Base-by-base conservation (phyloP, 2,888 invertebrate species). In the Diplazon laetatorius region DNA sequence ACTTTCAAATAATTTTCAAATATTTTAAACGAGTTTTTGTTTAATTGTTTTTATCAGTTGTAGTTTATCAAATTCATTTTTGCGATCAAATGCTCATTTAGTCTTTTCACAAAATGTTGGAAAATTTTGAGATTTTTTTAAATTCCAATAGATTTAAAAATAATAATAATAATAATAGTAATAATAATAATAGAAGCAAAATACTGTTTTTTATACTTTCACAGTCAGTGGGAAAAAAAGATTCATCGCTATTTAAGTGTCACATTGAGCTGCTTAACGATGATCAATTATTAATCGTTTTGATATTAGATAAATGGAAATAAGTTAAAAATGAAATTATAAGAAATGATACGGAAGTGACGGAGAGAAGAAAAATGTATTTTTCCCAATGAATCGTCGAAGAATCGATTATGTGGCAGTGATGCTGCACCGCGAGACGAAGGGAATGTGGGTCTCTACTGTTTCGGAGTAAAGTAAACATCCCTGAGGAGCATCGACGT, bases 401-500 rank as follows among this genome's bases (percentile, higher is more conserved):
- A 55, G 16, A 9, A 6, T 14, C 2, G 5, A 14, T 8, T 8
- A 2, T 20, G 18, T 18, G 20, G 48, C 4, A 55, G n/a, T 35
- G 30, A 30, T 30, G 30, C 4, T 30, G 4, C 30, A 30, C 4
- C 30, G 30, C 6, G 30, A 30, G n/a, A 14, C 14, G 30, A 25
- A 10, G n/a, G 30, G 9, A 4, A 52, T 30, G 30, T 6, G 30
- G 30, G 2, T 2, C 9, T 16, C 39, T 25, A 39, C 55, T 78
- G 79, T 48, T 88, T 87, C 35, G 84, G 82, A 0, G 80, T 73
- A 52, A 92, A 91, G 72, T 85, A 89, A 37, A 92, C 48, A 39
- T 91, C 89, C 60, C 92, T 84, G 9, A 92, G 92, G 12, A 93
- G 87, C 91, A 92, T 93, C 6, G 92, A 91, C 0, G 92, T 92